phyloP scores from a whole-genome alignment of 2,888 invertebrate species.

The Morpho helenor region DNA sequence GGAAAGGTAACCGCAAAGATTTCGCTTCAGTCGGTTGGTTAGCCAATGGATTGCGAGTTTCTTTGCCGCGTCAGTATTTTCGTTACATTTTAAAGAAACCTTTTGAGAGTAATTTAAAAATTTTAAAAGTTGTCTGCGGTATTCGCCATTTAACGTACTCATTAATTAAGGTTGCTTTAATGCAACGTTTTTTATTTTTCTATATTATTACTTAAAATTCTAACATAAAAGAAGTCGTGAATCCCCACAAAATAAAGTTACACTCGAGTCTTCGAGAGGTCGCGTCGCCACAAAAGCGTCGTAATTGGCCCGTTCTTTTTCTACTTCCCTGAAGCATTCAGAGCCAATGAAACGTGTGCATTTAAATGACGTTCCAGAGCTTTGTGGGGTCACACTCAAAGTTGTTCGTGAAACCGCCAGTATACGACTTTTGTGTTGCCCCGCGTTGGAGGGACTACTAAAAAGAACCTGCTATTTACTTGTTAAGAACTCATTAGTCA shows the following conservation, averaged over 20 bases:
- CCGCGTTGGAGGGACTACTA: conserved; percentile 52
- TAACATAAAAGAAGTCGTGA: conserved; percentile 54
- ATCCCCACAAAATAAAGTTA: conserved; percentile 69
- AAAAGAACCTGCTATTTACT: conserved; percentile 60
- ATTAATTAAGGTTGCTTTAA: conserved; percentile 4
- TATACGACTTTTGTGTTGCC: conserved; percentile 64
- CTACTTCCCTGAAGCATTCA: conserved; percentile 78
- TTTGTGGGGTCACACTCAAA: conserved; percentile 76
- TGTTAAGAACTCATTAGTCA: conserved; percentile 71
- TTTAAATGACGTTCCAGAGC: conserved; percentile 77
- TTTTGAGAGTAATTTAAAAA: conserved; percentile 13
- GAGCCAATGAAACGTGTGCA: conserved; percentile 79
- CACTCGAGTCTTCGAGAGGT: conserved; percentile 73
- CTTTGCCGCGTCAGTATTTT: conserved; percentile 23
- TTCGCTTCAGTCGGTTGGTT: conserved; percentile 34
- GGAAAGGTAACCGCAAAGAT: conserved; percentile 38
- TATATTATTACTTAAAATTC: conserved; percentile 18
- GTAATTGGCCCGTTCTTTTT: conserved; percentile 79
- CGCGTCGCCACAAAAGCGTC: conserved; percentile 70
- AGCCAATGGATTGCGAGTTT: conserved; percentile 31
- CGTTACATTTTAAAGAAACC: conserved; percentile 15
- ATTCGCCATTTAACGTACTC: neutral
- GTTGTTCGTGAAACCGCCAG: conserved; percentile 69
- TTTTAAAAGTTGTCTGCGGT: conserved; percentile 2
- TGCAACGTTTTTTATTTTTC: conserved; percentile 5